phyloP scores from a whole-genome alignment of 2,888 invertebrate species.

The Onchidella celtica region DNA sequence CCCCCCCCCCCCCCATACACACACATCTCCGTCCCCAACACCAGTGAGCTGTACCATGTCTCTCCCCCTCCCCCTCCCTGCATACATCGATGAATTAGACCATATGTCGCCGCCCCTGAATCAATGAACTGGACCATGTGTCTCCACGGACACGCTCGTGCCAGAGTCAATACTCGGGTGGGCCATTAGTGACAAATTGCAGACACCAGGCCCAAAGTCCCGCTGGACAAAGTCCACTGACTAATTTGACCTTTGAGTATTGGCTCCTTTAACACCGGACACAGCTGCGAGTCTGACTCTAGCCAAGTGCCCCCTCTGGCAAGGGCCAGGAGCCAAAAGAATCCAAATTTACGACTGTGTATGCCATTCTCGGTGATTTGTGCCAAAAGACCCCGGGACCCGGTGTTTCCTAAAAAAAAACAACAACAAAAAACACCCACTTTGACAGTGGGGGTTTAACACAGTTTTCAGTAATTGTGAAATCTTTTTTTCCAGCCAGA shows the following conservation, averaged over 20 bases:
- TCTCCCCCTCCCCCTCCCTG: not conserved
- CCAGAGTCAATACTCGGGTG: not conserved
- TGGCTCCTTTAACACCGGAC: not conserved
- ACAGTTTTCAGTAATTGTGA: too few relatives aligned
- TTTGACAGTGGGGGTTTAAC: too few relatives aligned
- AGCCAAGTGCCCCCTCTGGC: not conserved
- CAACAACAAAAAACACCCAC: too few relatives aligned
- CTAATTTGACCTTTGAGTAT: slow-evolving; percentile 6
- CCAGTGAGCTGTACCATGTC: not conserved
- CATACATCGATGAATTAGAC: too few relatives aligned
- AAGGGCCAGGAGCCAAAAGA: too few relatives aligned
- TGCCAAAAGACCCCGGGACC: too few relatives aligned
- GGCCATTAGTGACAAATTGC: slow-evolving; percentile 4
- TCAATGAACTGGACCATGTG: not conserved
- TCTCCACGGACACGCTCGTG: not conserved
- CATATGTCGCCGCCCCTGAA: not conserved
- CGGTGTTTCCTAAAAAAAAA: too few relatives aligned
- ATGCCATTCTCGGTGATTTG: too few relatives aligned
- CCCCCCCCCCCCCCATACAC: not conserved
- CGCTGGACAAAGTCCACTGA: not conserved
- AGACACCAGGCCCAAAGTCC: not conserved
- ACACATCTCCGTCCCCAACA: not conserved
- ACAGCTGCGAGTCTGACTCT: not conserved
- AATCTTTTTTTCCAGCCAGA: too few relatives aligned
- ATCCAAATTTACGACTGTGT: too few relatives aligned